These are phyloP conservation scores for Cotesia glomerata DNA, from an alignment of 1,140 invertebrate species.

Conservation along the genomic window DNA sequence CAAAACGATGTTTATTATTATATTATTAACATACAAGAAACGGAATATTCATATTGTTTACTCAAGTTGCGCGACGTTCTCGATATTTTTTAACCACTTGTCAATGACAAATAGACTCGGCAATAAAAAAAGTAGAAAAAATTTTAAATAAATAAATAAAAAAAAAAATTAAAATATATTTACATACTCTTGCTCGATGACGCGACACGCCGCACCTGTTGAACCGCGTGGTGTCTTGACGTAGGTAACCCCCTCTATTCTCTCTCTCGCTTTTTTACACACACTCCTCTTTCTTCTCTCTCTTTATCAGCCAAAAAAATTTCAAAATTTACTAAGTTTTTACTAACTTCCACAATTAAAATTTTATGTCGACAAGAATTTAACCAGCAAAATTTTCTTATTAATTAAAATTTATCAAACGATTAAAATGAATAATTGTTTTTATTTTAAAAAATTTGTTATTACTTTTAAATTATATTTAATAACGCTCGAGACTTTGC, in stretches of 20 bases:
- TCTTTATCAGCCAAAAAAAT: slow-evolving; percentile 13
- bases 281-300: not conserved
- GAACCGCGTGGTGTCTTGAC: slow-evolving; percentile 28
- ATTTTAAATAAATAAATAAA: not conserved
- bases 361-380: no score
- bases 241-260: slow-evolving; percentile 9
- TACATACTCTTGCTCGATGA: slow-evolving; percentile 32
- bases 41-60: no score
- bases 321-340: not conserved
- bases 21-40: no score
- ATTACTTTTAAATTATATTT: no score
- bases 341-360: not conserved
- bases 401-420: no score
- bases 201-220: slow-evolving; percentile 36
- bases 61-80: no score
- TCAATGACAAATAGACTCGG: slow-evolving; percentile 3
- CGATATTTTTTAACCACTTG: slow-evolving; percentile 17
- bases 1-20: no score
- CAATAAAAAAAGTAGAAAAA: not conserved
- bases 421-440: no score
- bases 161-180: slow-evolving; percentile 26
- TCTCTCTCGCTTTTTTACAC: not conserved
- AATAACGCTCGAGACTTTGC: no score
- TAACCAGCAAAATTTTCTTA: no score
- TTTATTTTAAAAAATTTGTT: no score